Evolutionary conservation across 1,140 invertebrate species (phyloP).

Genomic region (Streblospio benedicti): DNA sequence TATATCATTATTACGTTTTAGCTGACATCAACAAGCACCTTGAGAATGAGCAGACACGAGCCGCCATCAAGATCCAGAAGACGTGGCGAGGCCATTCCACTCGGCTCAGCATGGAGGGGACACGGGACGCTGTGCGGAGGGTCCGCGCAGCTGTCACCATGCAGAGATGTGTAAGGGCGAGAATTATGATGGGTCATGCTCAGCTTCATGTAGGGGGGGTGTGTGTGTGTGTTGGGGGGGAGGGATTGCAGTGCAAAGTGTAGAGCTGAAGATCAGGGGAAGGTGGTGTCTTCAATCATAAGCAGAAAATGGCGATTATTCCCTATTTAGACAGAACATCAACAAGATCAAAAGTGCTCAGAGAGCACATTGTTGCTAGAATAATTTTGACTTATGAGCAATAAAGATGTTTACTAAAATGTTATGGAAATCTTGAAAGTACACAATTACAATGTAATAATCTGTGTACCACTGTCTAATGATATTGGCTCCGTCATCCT

Average conservation of each 20-base stretch:
- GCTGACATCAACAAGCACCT: constrained; percentile 33
- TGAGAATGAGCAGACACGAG: constrained; percentile 30
- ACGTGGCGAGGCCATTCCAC: constrained; percentile 33
- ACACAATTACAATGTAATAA: background rate
- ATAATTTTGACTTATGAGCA: too few species aligned
- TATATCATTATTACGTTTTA: constrained; percentile 17
- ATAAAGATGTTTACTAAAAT: too few species aligned
- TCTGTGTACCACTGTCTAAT: too few species aligned
- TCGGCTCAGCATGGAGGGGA: constrained; percentile 22
- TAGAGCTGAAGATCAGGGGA: background rate
- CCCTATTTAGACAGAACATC: too few species aligned
- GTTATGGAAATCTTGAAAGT: too few species aligned
- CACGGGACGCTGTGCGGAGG: constrained; percentile 23
- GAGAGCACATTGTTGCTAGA: too few species aligned
- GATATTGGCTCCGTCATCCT: too few species aligned
- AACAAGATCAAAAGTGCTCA: too few species aligned
- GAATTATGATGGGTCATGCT: background rate
- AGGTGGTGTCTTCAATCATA: background rate
- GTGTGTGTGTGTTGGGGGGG: background rate
- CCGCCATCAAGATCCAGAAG: constrained; percentile 37
- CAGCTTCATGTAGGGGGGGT: background rate
- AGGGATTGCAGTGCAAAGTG: background rate
- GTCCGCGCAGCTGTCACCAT: constrained; percentile 35
- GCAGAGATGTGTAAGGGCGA: constrained; percentile 35
- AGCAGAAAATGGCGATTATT: background rate